Evolutionary conservation across 2,797 vertebrate species (phyloP).

Genomic region (Adrianichthys oophorus): DNA sequence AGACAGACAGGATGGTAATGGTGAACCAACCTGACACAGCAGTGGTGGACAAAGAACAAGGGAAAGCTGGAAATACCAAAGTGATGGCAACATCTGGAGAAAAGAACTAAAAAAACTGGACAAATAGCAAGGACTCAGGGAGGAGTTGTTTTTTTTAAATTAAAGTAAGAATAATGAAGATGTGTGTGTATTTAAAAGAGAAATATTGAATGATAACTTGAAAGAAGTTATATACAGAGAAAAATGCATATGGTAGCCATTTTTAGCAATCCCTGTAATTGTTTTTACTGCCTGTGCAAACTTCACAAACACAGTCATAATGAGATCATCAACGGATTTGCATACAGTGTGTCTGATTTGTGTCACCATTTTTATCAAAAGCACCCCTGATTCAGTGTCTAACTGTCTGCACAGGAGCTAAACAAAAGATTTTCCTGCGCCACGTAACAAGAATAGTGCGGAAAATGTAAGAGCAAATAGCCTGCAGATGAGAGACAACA

Average conservation of each 20-base stretch:
- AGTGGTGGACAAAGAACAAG: no score
- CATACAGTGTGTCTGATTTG: conserved; percentile 12
- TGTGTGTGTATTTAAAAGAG: no score
- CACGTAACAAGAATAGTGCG: conserved; percentile 48
- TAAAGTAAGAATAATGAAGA: no score
- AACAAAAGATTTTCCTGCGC: conserved; percentile 46
- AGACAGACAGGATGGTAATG: no score
- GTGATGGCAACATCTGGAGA: no score
- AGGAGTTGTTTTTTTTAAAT: no score
- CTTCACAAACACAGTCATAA: conserved; percentile 9
- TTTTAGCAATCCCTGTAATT: no score
- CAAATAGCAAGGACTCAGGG: no score
- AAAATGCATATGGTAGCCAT: background rate
- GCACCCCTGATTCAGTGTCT: conserved; percentile 13
- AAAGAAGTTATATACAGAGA: background rate
- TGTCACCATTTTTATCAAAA: conserved; percentile 28
- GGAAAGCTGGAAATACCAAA: no score
- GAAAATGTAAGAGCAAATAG: conserved; percentile 70
- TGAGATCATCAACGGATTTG: conserved; percentile 22
- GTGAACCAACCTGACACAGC: no score
- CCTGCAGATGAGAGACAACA: conserved; percentile 59
- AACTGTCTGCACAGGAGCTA: conserved; percentile 33
- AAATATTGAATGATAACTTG: no score
- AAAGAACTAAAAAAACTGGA: no score
- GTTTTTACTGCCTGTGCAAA: background rate